Evolutionary conservation across 2,113 vertebrate species (phyloP).

Genomic region (Globicephala melas): DNA sequence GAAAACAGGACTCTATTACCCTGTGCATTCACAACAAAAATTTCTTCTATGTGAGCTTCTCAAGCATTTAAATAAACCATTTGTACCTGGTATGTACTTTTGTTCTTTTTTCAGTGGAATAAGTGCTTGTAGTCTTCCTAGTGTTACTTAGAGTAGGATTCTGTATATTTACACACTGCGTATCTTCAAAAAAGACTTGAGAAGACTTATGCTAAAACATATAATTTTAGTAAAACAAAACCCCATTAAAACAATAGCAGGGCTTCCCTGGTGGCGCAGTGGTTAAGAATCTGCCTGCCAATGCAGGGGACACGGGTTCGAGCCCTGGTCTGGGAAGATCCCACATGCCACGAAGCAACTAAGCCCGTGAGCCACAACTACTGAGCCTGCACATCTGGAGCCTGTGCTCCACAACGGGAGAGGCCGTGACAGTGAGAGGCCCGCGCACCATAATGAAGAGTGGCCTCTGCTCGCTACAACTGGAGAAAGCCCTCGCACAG

Average conservation of each 20-base stretch:
- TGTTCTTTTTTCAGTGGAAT: not conserved
- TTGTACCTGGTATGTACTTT: not conserved
- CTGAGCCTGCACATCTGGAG: too few species aligned
- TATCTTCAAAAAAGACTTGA: not conserved
- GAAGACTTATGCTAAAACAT: not conserved
- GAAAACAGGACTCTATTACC: not conserved
- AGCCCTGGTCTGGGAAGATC: too few species aligned
- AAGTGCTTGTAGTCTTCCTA: not conserved
- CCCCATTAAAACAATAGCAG: not conserved
- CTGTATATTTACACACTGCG: not conserved
- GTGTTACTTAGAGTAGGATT: not conserved
- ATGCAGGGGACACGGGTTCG: too few species aligned
- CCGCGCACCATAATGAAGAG: too few species aligned
- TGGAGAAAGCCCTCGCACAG: too few species aligned
- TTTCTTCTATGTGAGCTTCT: not conserved
- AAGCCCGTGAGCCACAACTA: too few species aligned
- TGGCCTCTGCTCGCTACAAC: too few species aligned
- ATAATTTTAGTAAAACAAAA: slow-evolving; percentile 9
- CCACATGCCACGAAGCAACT: too few species aligned
- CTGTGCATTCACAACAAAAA: not conserved
- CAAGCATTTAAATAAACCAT: not conserved
- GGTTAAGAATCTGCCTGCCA: too few species aligned
- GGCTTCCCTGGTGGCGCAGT: too few species aligned
- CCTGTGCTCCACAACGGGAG: too few species aligned
- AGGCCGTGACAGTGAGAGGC: too few species aligned